phyloP scores from a whole-genome alignment of 2,113 vertebrate genomes.

The Ancistrus triradiatus region DNA sequence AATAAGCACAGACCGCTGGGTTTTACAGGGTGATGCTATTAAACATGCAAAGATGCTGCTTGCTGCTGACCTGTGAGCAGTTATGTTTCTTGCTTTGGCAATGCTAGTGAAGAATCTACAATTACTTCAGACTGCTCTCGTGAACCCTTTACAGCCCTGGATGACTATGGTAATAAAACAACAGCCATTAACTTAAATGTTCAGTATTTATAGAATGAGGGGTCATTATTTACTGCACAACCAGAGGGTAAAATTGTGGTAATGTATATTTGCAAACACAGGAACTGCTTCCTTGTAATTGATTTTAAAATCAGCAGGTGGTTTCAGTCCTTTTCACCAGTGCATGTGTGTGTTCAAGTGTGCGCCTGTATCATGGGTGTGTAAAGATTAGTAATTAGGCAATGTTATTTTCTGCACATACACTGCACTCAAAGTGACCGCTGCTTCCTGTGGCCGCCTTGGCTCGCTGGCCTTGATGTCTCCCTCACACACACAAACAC shows the following conservation, averaged over 20 bases:
- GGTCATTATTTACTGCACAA: background rate
- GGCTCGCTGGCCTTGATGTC: conserved; percentile 14
- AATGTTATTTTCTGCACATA: conserved; percentile 35
- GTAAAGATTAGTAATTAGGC: conserved; percentile 23
- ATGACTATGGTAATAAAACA: conserved; percentile 3
- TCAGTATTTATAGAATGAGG: conserved; percentile 13
- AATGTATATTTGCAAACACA: conserved; percentile 23
- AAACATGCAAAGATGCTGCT: background rate
- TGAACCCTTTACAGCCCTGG: conserved; percentile 1
- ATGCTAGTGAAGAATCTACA: background rate
- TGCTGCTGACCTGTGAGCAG: conserved; percentile 5
- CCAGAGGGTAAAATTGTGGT: conserved; percentile 17
- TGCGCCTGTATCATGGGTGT: conserved; percentile 5
- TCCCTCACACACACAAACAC: conserved; percentile 1
- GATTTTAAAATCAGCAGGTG: conserved; percentile 36
- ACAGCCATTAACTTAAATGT: conserved; percentile 10
- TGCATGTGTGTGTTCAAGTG: background rate
- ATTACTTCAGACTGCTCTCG: background rate
- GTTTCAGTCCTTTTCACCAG: background rate
- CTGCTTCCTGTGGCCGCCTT: conserved; percentile 38
- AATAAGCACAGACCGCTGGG: conserved; percentile 43
- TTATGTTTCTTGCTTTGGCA: background rate
- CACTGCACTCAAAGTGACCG: conserved; percentile 13
- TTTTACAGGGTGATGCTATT: background rate
- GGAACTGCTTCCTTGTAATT: conserved; percentile 38